Evolutionary conservation across 2,797 vertebrate species (phyloP), one percentile per base, ranked within the genome.

Genomic region (Coracias cyanogaster): DNA sequence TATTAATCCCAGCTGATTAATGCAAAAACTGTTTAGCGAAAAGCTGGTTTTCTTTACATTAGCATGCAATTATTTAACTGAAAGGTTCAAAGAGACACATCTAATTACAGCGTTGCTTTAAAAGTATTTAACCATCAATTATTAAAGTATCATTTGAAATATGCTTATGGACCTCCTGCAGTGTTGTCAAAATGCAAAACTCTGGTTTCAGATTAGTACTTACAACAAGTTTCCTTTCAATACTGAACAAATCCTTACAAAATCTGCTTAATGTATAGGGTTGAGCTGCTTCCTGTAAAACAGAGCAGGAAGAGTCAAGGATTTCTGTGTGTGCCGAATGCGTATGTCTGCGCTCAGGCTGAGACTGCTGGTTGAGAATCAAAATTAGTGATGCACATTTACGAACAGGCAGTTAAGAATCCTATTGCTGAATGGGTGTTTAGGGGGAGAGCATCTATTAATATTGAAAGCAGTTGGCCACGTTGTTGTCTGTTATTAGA

Each of bases 131-230:
- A 91, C 77, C 31, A 72, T 85, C 18, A 22, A n/a, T 84, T 97
- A 93, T 84, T 93, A 94, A 95, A 95, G 89, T 79, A 86, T 54
- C 37, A 86, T 95, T 95, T 95, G 76, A 96, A 96, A 96, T 64
- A 86, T 55, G 72, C 66, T 94, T 94, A 91, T 70, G 58, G 85
- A 77, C 87, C 64, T 89, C 91, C 90, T 93, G 87, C 69, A 79
- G 69, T 31, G 33, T 41, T 74, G 48, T 57, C 94, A 61, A 93
- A 91, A 92, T 64, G 87, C 58, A 61, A 90, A 81, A 61, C 66
- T 94, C 71, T 94, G 33, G n/a, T 94, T 95, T 96, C 76, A 80
- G 71, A 80, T 73, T 81, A 54, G 76, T 78, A 21, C 43, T 77
- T 91, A 54, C 29, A 74, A 58, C 74, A 60, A 61, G 15, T 87